These are phyloP conservation scores for Pachycephus smyrnensis DNA, from an alignment of 2,888 invertebrate genomes.

Conservation along the genomic window DNA sequence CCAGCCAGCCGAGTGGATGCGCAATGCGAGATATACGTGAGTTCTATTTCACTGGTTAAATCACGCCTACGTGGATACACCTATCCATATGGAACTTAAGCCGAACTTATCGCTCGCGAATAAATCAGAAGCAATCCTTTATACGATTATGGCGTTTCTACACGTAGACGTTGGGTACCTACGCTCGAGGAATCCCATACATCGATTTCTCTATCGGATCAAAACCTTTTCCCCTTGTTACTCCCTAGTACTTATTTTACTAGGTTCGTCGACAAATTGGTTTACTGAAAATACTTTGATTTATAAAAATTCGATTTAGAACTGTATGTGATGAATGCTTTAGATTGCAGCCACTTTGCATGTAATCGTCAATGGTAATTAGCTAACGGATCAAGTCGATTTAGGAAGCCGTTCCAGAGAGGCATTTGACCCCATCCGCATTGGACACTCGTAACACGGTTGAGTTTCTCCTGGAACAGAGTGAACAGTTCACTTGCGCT, in stretches of 20 bases:
- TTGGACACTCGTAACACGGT: neutral
- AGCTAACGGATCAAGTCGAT: neutral
- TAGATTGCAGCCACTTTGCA: neutral
- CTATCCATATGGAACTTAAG: conserved; percentile 2
- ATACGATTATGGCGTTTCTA: neutral
- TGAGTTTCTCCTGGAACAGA: conserved; percentile 6
- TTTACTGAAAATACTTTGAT: neutral
- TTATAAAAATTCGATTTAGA: neutral
- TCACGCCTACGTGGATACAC: neutral
- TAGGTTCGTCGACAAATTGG: neutral
- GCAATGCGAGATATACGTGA: neutral
- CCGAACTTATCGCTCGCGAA: conserved; percentile 8
- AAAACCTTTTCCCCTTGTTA: neutral
- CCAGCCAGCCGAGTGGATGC: neutral
- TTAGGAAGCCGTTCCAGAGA: neutral
- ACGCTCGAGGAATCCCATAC: neutral
- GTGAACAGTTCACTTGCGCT: conserved; percentile 1
- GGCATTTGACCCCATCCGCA: neutral
- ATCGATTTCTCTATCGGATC: neutral
- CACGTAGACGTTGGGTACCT: neutral
- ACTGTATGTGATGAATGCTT: neutral
- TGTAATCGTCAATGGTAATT: neutral
- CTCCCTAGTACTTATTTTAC: neutral
- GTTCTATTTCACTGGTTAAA: neutral
- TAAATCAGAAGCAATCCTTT: conserved; percentile 1